A percentile compares a stretch with the other conserved stretches of the same genome.
Conservation (phyloP, 2,113 vertebrate species). For the Leucopternis melanops region DNA sequence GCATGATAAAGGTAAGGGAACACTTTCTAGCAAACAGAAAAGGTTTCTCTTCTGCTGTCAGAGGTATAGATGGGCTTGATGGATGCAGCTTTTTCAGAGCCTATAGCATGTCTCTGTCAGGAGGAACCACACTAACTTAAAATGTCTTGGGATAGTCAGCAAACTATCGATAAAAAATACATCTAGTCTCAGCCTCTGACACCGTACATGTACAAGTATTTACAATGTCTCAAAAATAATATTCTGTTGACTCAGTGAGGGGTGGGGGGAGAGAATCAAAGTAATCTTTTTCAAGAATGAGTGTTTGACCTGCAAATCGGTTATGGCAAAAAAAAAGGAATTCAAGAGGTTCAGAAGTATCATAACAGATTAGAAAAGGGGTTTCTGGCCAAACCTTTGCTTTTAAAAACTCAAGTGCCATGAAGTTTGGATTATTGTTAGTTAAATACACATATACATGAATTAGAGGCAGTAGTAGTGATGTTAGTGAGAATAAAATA, state of each 20-base stretch:
- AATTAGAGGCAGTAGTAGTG: neutral
- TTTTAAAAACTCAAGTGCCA: neutral
- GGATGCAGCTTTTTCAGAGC: neutral
- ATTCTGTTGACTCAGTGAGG: neutral
- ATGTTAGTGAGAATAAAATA: neutral
- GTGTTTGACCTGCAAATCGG: neutral
- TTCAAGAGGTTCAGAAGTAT: neutral
- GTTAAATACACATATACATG: neutral
- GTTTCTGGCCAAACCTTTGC: neutral
- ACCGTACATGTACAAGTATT: neutral
- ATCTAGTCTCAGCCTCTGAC: neutral
- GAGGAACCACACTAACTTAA: neutral
- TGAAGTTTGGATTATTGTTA: neutral
- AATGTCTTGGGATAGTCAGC: neutral
- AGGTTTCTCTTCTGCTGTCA: neutral
- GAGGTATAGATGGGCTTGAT: neutral
- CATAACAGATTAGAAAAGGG: neutral
- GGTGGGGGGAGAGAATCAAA: neutral
- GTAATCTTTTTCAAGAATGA: neutral
- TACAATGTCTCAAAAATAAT: neutral
- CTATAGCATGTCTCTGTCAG: neutral
- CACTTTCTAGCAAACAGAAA: neutral
- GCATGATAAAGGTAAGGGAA: neutral
- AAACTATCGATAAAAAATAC: neutral
- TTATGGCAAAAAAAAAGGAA: neutral